These are phyloP conservation scores for Micropoecilia bifurca DNA, from an alignment of 2,797 vertebrate species.

Conservation along the genomic window DNA sequence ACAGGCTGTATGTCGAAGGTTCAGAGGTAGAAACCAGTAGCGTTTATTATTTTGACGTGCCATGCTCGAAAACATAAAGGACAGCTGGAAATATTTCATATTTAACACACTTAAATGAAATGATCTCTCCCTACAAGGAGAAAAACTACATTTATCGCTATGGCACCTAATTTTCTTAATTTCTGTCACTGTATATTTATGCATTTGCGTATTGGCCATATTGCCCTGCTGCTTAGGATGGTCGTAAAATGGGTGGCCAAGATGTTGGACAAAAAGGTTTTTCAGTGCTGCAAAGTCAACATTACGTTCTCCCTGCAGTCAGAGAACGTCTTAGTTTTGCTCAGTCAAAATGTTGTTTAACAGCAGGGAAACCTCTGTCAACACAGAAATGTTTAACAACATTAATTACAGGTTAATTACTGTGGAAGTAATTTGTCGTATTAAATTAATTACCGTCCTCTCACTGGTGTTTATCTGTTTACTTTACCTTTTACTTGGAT, in stretches of 20 bases:
- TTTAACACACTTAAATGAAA: not conserved
- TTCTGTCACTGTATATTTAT: not conserved
- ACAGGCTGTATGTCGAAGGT: not conserved
- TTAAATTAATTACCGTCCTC: not conserved
- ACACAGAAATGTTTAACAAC: slow-evolving; percentile 6
- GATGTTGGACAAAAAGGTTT: not conserved
- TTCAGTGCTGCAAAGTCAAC: slow-evolving; percentile 1
- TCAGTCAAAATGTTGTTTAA: slow-evolving; percentile 2
- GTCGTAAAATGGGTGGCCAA: not conserved
- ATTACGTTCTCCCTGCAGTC: not conserved
- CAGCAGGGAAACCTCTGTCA: not conserved
- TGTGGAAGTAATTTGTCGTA: not conserved
- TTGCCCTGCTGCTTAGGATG: not conserved
- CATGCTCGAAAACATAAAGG: not conserved
- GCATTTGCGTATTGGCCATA: not conserved
- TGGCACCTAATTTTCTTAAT: not conserved
- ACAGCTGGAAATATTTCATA: not conserved
- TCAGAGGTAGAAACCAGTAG: not conserved
- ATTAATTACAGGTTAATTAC: not conserved
- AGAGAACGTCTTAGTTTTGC: not conserved
- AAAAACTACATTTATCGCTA: not conserved
- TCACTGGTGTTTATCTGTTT: slow-evolving; percentile 5
- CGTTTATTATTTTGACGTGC: not conserved
- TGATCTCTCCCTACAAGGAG: not conserved
- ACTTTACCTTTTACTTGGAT: not conserved